Conservation (phyloP, 2,797 vertebrate species). For the Sarcoramphus papa region DNA sequence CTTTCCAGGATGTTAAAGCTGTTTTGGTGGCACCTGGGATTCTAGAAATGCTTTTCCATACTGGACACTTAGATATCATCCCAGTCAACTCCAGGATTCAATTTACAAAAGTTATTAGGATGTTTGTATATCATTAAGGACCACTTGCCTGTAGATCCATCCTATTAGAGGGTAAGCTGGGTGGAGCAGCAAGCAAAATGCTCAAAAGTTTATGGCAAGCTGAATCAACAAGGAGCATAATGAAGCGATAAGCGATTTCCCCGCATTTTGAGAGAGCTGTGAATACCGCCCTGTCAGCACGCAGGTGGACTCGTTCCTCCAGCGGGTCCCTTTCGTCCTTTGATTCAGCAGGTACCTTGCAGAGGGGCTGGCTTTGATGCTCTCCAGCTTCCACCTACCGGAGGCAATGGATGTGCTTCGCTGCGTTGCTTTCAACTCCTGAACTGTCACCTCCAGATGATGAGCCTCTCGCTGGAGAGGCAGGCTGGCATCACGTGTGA, state of each 20-base stretch:
- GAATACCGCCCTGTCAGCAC: rapidly evolving
- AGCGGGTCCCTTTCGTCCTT: background rate
- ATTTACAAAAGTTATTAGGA: background rate
- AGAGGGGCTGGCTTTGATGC: background rate
- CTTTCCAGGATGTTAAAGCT: background rate
- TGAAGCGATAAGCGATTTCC: rapidly evolving
- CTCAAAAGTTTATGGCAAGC: background rate
- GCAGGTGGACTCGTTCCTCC: background rate
- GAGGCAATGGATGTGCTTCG: background rate
- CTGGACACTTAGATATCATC: background rate
- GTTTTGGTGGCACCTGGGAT: background rate
- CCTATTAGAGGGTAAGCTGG: background rate
- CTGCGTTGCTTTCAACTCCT: background rate
- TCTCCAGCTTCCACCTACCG: background rate
- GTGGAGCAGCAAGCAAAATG: background rate
- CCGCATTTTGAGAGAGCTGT: rapidly evolving
- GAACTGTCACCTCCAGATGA: background rate
- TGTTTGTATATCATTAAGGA: background rate
- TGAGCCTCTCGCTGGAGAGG: background rate
- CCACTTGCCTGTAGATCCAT: background rate
- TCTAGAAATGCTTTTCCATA: background rate
- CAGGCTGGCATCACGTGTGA: background rate
- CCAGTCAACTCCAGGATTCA: background rate
- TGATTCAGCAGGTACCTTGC: background rate
- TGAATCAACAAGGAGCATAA: background rate